Conservation (phyloP, 1,140 invertebrate species). For the Nomia melanderi region DNA sequence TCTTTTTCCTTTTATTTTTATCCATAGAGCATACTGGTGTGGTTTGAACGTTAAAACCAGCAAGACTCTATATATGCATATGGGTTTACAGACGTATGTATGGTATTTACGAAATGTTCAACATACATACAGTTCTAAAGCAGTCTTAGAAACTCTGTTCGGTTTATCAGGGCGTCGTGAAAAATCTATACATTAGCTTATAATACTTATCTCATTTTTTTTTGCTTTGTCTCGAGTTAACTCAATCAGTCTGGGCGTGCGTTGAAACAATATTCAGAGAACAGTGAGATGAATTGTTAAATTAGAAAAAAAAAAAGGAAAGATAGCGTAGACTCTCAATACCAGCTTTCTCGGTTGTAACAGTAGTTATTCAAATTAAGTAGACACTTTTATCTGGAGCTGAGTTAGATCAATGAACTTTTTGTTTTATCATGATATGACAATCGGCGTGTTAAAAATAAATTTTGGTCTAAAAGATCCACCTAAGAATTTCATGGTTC, state of each 20-base stretch:
- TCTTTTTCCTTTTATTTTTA: neutral
- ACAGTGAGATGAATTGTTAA: neutral
- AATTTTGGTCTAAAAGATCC: slow-evolving; percentile 1
- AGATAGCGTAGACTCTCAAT: neutral
- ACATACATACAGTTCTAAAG: slow-evolving; percentile 59
- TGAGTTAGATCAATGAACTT: slow-evolving; percentile 40
- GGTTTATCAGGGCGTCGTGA: slow-evolving; percentile 37
- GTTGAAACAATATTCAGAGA: slow-evolving; percentile 18
- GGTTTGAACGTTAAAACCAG: neutral
- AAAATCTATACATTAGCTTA: slow-evolving; percentile 60
- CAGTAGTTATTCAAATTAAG: slow-evolving; percentile 21
- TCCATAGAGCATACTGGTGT: neutral
- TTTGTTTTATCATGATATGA: slow-evolving; percentile 14
- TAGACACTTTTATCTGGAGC: slow-evolving; percentile 57
- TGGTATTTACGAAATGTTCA: slow-evolving; percentile 51
- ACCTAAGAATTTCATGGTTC: neutral
- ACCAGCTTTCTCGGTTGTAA: slow-evolving; percentile 50
- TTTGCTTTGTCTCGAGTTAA: slow-evolving; percentile 22
- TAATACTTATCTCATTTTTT: slow-evolving; percentile 37
- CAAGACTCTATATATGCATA: slow-evolving; percentile 40
- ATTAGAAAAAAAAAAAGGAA: neutral
- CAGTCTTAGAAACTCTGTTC: slow-evolving; percentile 63
- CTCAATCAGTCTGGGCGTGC: slow-evolving; percentile 18
- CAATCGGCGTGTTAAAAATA: slow-evolving; percentile 4
- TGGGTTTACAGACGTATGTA: slow-evolving; percentile 49